A percentile compares a stretch with the other conserved stretches of the same genome.
Evolutionary conservation across 2,797 vertebrate species (phyloP).

Genomic region (Pseudochirops cupreus): DNA sequence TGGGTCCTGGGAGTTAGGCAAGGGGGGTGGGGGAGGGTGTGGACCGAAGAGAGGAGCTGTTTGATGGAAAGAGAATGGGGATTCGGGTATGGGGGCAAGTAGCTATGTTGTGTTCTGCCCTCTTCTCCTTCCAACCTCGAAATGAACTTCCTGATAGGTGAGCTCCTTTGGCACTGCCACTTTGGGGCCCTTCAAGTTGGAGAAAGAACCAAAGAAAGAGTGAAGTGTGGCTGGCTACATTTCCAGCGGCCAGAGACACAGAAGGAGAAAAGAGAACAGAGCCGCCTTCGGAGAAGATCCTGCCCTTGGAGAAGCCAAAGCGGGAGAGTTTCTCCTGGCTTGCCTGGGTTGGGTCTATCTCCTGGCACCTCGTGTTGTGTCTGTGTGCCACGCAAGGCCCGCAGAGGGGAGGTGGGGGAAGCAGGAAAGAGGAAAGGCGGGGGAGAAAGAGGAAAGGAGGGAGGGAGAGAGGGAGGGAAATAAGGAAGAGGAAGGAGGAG

Average conservation of each 20-base stretch:
- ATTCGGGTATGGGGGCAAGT: not conserved
- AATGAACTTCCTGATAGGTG: not conserved
- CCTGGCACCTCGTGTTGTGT: not conserved
- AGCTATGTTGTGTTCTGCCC: not conserved
- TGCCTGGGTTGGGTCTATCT: not conserved
- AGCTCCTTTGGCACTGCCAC: not conserved
- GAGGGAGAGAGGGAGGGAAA: not conserved
- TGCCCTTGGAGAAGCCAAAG: not conserved
- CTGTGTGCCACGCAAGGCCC: not conserved
- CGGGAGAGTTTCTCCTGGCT: not conserved
- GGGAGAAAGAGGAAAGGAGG: not conserved
- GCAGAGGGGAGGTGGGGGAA: not conserved
- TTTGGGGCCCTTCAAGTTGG: not conserved
- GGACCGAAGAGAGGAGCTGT: not conserved
- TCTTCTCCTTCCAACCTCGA: not conserved
- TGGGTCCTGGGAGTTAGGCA: conserved; percentile 82
- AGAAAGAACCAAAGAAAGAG: not conserved
- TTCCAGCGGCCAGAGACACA: not conserved
- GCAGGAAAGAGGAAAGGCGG: not conserved
- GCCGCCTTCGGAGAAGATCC: not conserved
- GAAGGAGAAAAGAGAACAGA: not conserved
- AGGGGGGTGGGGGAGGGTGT: conserved; percentile 53
- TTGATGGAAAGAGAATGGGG: not conserved
- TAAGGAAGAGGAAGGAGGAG: not conserved
- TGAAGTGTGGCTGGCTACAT: not conserved